Conservation (phyloP, 2,797 vertebrate genomes). For the Enoplosus armatus region DNA sequence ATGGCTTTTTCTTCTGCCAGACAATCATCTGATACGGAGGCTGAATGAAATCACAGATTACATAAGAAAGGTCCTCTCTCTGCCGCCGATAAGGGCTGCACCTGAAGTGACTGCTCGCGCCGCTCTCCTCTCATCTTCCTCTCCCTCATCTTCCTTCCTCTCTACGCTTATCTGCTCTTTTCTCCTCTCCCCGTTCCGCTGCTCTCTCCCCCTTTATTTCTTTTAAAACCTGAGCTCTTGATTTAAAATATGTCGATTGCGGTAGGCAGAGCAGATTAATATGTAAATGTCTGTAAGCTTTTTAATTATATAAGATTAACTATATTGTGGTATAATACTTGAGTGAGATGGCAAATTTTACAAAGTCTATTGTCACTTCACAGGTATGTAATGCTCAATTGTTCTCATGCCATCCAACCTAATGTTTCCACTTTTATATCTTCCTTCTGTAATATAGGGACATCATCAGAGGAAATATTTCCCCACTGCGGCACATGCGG, state of each 20-base stretch:
- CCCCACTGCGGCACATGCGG: conserved; percentile 64
- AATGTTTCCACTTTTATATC: conserved; percentile 62
- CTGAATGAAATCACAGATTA: conserved; percentile 90
- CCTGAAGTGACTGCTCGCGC: conserved; percentile 84
- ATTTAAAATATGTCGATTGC: conserved; percentile 82
- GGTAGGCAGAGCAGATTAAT: conserved; percentile 80
- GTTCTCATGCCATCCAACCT: conserved; percentile 46
- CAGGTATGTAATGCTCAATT: conserved; percentile 59
- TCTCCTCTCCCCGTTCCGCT: conserved; percentile 54
- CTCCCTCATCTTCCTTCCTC: conserved; percentile 68
- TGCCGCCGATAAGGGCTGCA: conserved; percentile 82
- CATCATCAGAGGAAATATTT: conserved; percentile 79
- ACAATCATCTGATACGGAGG: conserved; percentile 88
- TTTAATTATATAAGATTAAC: conserved; percentile 85
- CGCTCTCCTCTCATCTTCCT: conserved; percentile 68
- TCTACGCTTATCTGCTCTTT: conserved; percentile 73
- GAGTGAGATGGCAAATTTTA: conserved; percentile 59
- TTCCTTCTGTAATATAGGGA: conserved; percentile 72
- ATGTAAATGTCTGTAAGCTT: conserved; percentile 86
- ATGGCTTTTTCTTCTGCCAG: conserved; percentile 90
- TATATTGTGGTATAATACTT: conserved; percentile 71
- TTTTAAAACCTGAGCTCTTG: conserved; percentile 78
- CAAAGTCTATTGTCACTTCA: conserved; percentile 65
- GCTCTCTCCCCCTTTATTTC: conserved; percentile 43
- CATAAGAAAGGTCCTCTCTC: conserved; percentile 88